Evolutionary conservation across 2,113 vertebrate species (phyloP).

Genomic region (Chionodraco myersi): DNA sequence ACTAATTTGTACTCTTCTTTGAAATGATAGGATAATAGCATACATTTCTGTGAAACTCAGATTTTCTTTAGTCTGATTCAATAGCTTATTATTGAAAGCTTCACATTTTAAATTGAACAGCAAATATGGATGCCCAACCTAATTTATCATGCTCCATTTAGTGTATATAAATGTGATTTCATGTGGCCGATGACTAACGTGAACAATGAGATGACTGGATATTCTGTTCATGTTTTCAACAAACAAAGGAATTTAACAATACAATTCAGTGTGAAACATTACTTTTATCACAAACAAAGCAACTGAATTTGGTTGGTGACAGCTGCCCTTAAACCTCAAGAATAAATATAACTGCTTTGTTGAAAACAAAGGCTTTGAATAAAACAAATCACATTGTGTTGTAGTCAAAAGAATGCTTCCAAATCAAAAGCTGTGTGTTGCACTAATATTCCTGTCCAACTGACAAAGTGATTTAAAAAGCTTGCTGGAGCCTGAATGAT

Average conservation of each 20-base stretch:
- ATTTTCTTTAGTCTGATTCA: slow-evolving; percentile 8
- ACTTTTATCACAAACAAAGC: slow-evolving; percentile 1
- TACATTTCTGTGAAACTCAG: slow-evolving; percentile 1
- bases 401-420: slow-evolving; percentile 1
- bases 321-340: neutral
- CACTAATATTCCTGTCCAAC: slow-evolving; percentile 5
- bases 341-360: slow-evolving; percentile 28
- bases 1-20: too few species aligned
- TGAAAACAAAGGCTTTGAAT: neutral
- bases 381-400: neutral
- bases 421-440: neutral
- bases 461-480: slow-evolving; percentile 11
- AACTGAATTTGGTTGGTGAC: neutral
- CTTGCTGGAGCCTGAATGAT: neutral
- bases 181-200: neutral
- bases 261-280: neutral
- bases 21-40: neutral
- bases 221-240: neutral
- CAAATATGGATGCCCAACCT: neutral
- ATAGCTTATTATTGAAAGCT: slow-evolving; percentile 1
- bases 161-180: neutral
- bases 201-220: neutral
- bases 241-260: neutral
- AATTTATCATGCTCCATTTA: slow-evolving; percentile 7
- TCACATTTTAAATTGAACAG: slow-evolving; percentile 2